A percentile compares a stretch with the other conserved stretches of the same genome.
phyloP scores from a whole-genome alignment of 2,888 invertebrate genomes.

The Thera obeliscata region DNA sequence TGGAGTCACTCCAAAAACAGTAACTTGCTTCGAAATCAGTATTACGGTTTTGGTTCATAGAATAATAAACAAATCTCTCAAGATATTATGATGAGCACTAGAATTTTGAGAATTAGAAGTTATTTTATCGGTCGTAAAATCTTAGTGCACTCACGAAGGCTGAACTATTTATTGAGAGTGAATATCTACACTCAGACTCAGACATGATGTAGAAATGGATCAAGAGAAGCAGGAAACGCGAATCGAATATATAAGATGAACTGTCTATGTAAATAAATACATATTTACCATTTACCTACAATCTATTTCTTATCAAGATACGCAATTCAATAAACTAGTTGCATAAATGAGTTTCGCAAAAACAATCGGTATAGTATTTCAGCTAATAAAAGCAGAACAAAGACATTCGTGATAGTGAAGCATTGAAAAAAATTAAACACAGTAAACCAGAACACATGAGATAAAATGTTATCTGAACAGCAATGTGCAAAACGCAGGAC shows the following conservation, averaged over 20 bases:
- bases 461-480: slow-evolving; percentile 57
- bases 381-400: slow-evolving; percentile 45
- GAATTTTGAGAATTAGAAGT: slow-evolving; percentile 13
- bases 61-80: slow-evolving; percentile 27
- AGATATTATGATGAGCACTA: slow-evolving; percentile 25
- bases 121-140: slow-evolving; percentile 18
- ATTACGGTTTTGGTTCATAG: slow-evolving; percentile 27
- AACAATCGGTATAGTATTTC: slow-evolving; percentile 37
- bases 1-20: slow-evolving; percentile 73
- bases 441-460: slow-evolving; percentile 55
- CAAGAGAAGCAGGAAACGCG: slow-evolving; percentile 37
- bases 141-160: slow-evolving; percentile 28
- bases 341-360: slow-evolving; percentile 25
- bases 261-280: slow-evolving; percentile 26
- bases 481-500: slow-evolving; percentile 46
- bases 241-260: slow-evolving; percentile 34
- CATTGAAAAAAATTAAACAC: slow-evolving; percentile 46
- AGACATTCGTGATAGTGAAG: slow-evolving; percentile 41
- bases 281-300: neutral
- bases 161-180: slow-evolving; percentile 9
- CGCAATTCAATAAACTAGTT: slow-evolving; percentile 22
- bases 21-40: slow-evolving; percentile 46
- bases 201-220: slow-evolving; percentile 26
- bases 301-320: slow-evolving; percentile 5
- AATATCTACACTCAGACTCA: neutral